Percentiles rank a stretch among this genome's conserved stretches.
These are phyloP conservation scores for Drosophila lacteicornis DNA, from an alignment of 1,140 invertebrate genomes.

Conservation along the genomic window DNA sequence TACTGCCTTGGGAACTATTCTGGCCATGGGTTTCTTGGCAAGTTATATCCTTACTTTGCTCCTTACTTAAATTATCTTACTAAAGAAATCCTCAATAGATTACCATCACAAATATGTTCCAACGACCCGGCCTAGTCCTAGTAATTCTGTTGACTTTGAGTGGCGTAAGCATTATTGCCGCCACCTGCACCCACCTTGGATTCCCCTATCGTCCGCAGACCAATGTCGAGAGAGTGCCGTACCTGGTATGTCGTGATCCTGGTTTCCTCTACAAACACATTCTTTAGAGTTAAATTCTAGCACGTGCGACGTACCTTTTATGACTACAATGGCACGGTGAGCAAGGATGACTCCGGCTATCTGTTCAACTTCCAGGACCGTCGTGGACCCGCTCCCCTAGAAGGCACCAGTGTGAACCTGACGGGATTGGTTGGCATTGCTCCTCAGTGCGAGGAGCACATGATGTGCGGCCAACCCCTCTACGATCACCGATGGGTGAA, in stretches of 20 bases:
- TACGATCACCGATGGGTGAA: slow-evolving; percentile 82
- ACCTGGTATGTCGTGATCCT: slow-evolving; percentile 85
- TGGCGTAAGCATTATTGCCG: slow-evolving; percentile 85
- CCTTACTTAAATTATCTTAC: not conserved
- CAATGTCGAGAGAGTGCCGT: slow-evolving; percentile 88
- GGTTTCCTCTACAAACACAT: not conserved
- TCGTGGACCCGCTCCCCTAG: slow-evolving; percentile 87
- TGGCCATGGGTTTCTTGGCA: slow-evolving; percentile 73
- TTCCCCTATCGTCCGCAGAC: slow-evolving; percentile 90
- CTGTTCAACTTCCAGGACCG: slow-evolving; percentile 91
- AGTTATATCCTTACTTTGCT: not conserved
- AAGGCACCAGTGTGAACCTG: slow-evolving; percentile 64
- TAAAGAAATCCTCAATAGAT: slow-evolving; percentile 29
- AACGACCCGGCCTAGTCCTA: slow-evolving; percentile 48
- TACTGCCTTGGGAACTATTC: slow-evolving; percentile 82
- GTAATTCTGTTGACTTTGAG: slow-evolving; percentile 85
- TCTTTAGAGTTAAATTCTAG: slow-evolving; percentile 71
- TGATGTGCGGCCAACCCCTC: slow-evolving; percentile 91
- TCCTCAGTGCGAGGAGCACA: slow-evolving; percentile 87
- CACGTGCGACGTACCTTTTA: slow-evolving; percentile 88
- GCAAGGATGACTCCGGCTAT: slow-evolving; percentile 87
- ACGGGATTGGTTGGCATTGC: slow-evolving; percentile 86
- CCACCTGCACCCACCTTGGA: slow-evolving; percentile 89
- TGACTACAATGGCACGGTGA: slow-evolving; percentile 85
- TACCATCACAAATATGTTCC: slow-evolving; percentile 57